Evolutionary conservation across 2,888 invertebrate genomes (phyloP).

Genomic region (Andricus curvator): DNA sequence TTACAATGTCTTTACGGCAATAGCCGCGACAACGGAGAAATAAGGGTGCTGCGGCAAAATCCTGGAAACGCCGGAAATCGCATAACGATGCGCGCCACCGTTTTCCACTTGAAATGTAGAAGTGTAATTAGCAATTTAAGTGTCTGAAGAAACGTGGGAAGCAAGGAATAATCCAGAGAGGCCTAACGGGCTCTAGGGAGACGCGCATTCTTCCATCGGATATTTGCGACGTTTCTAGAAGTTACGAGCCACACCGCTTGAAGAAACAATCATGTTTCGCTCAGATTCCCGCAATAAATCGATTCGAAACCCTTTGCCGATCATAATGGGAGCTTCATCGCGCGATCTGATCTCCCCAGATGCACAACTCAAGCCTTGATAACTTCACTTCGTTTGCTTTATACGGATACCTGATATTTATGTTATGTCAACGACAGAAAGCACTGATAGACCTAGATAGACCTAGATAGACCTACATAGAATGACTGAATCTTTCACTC

Average conservation of each 20-base stretch:
- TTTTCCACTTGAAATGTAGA: slow-evolving; percentile 22
- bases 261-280: slow-evolving; percentile 38
- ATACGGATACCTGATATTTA: slow-evolving; percentile 18
- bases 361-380: slow-evolving; percentile 29
- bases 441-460: not conserved
- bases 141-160: slow-evolving; percentile 29
- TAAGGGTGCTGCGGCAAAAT: not conserved
- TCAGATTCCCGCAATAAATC: slow-evolving; percentile 35
- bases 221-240: slow-evolving; percentile 31
- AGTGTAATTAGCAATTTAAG: slow-evolving; percentile 36
- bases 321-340: slow-evolving; percentile 33
- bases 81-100: slow-evolving; percentile 26
- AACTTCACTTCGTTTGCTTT: slow-evolving; percentile 34
- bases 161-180: slow-evolving; percentile 8
- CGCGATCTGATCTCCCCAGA: slow-evolving; percentile 35
- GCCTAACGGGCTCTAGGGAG: slow-evolving; percentile 8
- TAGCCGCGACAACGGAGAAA: not conserved
- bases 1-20: not conserved
- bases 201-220: slow-evolving; percentile 13
- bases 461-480: not conserved
- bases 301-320: slow-evolving; percentile 26
- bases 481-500: too few relatives aligned
- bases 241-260: slow-evolving; percentile 19
- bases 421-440: not conserved
- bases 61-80: slow-evolving; percentile 10